Percentiles rank a stretch among this genome's conserved stretches.
These are phyloP conservation scores for Volucella bombylans DNA, from an alignment of 2,888 invertebrate genomes.

Conservation along the genomic window DNA sequence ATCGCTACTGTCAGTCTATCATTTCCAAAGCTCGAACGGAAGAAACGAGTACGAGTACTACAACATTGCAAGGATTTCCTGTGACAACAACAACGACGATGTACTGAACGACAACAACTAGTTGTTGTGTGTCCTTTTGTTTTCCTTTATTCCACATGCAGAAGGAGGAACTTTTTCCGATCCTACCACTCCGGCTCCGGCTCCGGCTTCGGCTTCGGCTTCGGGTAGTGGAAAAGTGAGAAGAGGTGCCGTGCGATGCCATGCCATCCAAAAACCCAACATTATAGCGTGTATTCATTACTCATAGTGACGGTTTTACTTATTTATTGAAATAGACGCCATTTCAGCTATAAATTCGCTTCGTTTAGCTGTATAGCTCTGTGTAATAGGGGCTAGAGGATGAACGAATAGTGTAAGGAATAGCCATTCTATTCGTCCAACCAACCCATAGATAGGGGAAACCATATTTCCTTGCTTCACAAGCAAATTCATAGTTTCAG, in stretches of 20 bases:
- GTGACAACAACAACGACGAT: slow-evolving; percentile 7
- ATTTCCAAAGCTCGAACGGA: slow-evolving; percentile 40
- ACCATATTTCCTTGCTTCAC: slow-evolving; percentile 21
- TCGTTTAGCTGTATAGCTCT: slow-evolving; percentile 45
- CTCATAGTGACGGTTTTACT: slow-evolving; percentile 74
- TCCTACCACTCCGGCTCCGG: not conserved
- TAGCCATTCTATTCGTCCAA: not conserved
- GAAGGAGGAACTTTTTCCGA: not conserved
- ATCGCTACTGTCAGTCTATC: slow-evolving; percentile 64
- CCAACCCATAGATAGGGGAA: not conserved
- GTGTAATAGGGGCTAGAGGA: slow-evolving; percentile 46
- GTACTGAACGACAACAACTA: slow-evolving; percentile 29
- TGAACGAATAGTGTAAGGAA: not conserved
- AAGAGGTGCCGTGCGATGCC: not conserved
- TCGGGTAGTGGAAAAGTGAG: no score
- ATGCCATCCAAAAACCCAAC: slow-evolving; percentile 49
- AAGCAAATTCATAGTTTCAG: slow-evolving; percentile 22
- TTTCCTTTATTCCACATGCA: not conserved
- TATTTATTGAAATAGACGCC: slow-evolving; percentile 74
- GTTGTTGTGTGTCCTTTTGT: slow-evolving; percentile 62
- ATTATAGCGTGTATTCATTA: slow-evolving; percentile 71
- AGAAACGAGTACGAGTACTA: slow-evolving; percentile 22
- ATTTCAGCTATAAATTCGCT: slow-evolving; percentile 71
- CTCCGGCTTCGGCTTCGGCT: not conserved
- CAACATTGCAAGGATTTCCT: slow-evolving; percentile 70